phyloP scores from a whole-genome alignment of 2,797 vertebrate species.

The Bradypus variegatus region DNA sequence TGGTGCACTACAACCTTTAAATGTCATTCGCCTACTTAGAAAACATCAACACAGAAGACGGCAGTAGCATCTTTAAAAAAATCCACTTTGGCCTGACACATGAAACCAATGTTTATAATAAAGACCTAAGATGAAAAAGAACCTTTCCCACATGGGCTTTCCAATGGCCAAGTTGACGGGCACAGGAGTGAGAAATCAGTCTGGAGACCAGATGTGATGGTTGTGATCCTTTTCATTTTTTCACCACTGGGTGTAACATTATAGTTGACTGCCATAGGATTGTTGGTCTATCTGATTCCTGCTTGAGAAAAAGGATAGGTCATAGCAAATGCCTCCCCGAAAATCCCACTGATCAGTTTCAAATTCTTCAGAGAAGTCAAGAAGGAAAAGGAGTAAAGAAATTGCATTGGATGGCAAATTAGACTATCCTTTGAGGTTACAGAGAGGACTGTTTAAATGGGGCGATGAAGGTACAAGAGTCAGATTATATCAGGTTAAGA shows the following conservation, averaged over 20 bases:
- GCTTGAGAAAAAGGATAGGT: background rate
- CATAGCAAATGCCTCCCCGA: background rate
- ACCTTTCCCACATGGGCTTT: too few species aligned
- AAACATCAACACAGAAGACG: background rate
- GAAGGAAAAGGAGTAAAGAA: background rate
- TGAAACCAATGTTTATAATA: background rate
- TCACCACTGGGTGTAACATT: too few species aligned
- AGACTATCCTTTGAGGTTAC: background rate
- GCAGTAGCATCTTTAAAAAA: background rate
- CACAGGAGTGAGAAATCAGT: too few species aligned
- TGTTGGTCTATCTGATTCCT: background rate
- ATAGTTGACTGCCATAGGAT: fast-evolving
- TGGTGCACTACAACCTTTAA: background rate
- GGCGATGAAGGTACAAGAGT: fast-evolving
- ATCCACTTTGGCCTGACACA: background rate
- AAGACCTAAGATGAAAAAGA: background rate
- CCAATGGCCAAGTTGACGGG: fast-evolving
- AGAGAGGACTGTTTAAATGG: fast-evolving
- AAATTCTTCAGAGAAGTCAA: background rate
- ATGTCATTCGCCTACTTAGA: background rate
- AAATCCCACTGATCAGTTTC: background rate
- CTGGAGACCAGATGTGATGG: fast-evolving
- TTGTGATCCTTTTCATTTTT: fast-evolving
- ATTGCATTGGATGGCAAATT: fast-evolving
- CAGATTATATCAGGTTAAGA: fast-evolving